Conservation (phyloP, 1,140 invertebrate species). For the Drosophila auraria region DNA sequence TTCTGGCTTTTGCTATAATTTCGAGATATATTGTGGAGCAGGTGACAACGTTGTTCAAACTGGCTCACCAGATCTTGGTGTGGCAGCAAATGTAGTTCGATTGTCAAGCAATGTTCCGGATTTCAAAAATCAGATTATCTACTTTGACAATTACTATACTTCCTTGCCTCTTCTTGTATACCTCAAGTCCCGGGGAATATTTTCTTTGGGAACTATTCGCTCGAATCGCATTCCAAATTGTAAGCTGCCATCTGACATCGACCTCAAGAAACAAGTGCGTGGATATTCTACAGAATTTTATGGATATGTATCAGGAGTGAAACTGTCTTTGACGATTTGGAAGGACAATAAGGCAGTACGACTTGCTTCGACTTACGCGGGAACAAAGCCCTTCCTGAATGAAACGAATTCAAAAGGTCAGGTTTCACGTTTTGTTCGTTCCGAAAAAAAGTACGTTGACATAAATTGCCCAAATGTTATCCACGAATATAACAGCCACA, state of each 20-base stretch:
- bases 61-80: constrained; percentile 22
- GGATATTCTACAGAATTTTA: constrained; percentile 32
- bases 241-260: constrained; percentile 28
- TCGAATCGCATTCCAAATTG: constrained; percentile 22
- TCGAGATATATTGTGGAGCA: constrained; percentile 26
- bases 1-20: constrained; percentile 32
- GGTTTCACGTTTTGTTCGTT: not conserved
- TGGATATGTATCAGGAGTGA: constrained; percentile 13
- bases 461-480: constrained; percentile 27
- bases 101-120: constrained; percentile 22
- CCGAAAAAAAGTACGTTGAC: constrained; percentile 10
- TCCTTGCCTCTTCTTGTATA: too few species aligned
- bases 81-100: constrained; percentile 28
- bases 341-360: constrained; percentile 32
- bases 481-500: constrained; percentile 20
- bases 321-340: constrained; percentile 23
- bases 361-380: constrained; percentile 26
- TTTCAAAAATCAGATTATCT: constrained; percentile 8
- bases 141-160: too few species aligned
- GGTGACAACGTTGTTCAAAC: constrained; percentile 29
- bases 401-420: constrained; percentile 20
- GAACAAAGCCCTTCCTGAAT: constrained; percentile 25
- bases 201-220: constrained; percentile 28
- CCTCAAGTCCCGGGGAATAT: constrained; percentile 7
- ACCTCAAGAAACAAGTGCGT: constrained; percentile 25